Evolutionary conservation across 1,140 invertebrate genomes (phyloP).

Genomic region (Maniola jurtina): DNA sequence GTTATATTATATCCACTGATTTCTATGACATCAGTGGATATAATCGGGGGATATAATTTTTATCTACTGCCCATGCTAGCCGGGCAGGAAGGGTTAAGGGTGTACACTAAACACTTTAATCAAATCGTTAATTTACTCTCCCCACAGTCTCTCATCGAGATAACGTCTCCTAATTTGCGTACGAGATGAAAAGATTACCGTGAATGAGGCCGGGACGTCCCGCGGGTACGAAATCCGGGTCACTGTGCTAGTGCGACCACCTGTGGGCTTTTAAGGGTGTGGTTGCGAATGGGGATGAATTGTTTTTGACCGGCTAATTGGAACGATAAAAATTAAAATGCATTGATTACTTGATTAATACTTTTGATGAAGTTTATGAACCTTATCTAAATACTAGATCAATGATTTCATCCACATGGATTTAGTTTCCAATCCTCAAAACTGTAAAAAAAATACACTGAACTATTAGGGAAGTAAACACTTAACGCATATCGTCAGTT

Average conservation of each 20-base stretch:
- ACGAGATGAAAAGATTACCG: constrained; percentile 38
- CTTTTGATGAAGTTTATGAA: not conserved
- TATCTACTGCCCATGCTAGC: too few species aligned
- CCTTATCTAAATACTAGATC: too few species aligned
- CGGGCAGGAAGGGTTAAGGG: too few species aligned
- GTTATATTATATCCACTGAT: too few species aligned
- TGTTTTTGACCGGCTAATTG: constrained; percentile 24
- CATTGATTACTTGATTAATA: not conserved
- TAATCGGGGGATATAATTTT: too few species aligned
- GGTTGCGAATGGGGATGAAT: constrained; percentile 12
- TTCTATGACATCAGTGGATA: too few species aligned
- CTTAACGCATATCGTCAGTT: too few species aligned
- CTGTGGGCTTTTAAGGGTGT: constrained; percentile 39
- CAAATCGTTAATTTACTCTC: constrained; percentile 3
- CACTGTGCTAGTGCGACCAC: constrained; percentile 58
- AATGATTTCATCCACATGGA: too few species aligned
- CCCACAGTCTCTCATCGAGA: constrained; percentile 39
- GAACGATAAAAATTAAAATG: constrained; percentile 22
- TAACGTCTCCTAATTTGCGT: constrained; percentile 52
- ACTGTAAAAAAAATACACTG: not conserved
- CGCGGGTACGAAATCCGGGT: constrained; percentile 51
- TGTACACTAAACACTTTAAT: not conserved
- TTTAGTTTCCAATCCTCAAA: too few species aligned
- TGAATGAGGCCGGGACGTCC: constrained; percentile 41
- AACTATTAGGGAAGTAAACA: too few species aligned